A percentile compares a stretch with the other conserved stretches of the same genome.
Conservation (phyloP, 2,888 invertebrate genomes). For the Aporophyla lueneburgensis region DNA sequence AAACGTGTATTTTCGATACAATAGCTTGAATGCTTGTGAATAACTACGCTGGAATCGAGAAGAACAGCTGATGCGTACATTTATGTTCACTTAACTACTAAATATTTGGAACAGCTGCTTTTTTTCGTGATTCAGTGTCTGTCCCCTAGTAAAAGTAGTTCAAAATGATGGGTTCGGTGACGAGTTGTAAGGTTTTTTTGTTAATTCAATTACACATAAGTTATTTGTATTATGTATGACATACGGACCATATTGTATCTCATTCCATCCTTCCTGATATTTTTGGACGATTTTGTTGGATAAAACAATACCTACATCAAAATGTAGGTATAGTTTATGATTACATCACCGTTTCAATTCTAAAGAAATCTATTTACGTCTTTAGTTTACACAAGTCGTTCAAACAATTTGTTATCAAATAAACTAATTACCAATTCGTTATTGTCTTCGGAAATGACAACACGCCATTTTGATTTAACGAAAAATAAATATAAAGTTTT, state of each 20-base stretch:
- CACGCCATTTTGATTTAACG: conserved; percentile 18
- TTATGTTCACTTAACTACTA: not conserved
- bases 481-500: not conserved
- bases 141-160: not conserved
- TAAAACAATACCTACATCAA: conserved; percentile 8
- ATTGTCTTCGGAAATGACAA: conserved; percentile 46
- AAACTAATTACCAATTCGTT: conserved; percentile 46
- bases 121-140: not conserved
- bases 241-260: not conserved
- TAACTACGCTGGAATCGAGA: not conserved
- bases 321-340: conserved; percentile 21
- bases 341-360: conserved; percentile 39
- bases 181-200: not conserved
- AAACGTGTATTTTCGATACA: too few species aligned
- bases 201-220: not conserved
- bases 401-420: conserved; percentile 42
- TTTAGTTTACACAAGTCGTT: conserved; percentile 28
- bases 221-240: not conserved
- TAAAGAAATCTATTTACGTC: conserved; percentile 40
- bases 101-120: not conserved
- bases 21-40: too few species aligned
- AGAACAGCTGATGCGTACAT: not conserved
- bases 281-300: not conserved
- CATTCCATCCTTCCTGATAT: not conserved
- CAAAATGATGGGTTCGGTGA: too few species aligned